These are phyloP conservation scores for Crenichthys baileyi DNA, from an alignment of 2,797 vertebrate genomes.

Conservation along the genomic window DNA sequence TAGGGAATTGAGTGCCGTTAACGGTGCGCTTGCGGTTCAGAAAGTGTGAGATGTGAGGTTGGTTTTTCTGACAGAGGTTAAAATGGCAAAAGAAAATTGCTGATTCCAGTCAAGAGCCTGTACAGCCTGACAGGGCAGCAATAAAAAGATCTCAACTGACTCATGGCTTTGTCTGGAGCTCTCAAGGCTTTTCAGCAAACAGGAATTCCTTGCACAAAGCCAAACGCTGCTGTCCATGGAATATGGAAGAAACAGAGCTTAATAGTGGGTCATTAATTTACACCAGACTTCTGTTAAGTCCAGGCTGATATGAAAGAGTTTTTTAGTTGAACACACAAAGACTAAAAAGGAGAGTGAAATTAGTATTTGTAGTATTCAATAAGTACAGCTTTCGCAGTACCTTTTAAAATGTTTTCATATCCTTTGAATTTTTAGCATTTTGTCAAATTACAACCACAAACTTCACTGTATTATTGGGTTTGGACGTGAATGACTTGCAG, in stretches of 20 bases:
- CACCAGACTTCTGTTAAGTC: not conserved
- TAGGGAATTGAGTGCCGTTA: constrained; percentile 19
- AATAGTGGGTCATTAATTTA: not conserved
- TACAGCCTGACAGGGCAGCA: constrained; percentile 49
- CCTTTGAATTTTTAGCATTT: not conserved
- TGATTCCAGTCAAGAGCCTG: constrained; percentile 55
- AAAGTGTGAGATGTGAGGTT: constrained; percentile 38
- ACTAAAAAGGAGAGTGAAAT: not conserved
- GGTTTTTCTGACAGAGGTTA: constrained; percentile 35
- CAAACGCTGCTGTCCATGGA: constrained; percentile 19
- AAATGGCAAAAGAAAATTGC: constrained; percentile 61
- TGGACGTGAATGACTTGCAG: no score
- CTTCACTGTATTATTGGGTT: no score
- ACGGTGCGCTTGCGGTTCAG: constrained; percentile 36
- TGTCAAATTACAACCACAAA: not conserved
- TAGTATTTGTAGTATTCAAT: not conserved
- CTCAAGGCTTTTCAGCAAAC: constrained; percentile 39
- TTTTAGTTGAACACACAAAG: not conserved
- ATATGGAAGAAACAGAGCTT: constrained; percentile 10
- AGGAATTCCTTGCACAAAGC: constrained; percentile 24
- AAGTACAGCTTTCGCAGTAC: no score
- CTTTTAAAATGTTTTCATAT: not conserved
- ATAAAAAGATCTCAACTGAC: constrained; percentile 58
- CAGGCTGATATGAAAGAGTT: not conserved
- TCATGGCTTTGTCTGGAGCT: constrained; percentile 56